Evolutionary conservation across 2,888 invertebrate species (phyloP).

Genomic region (Cephus pulcher): DNA sequence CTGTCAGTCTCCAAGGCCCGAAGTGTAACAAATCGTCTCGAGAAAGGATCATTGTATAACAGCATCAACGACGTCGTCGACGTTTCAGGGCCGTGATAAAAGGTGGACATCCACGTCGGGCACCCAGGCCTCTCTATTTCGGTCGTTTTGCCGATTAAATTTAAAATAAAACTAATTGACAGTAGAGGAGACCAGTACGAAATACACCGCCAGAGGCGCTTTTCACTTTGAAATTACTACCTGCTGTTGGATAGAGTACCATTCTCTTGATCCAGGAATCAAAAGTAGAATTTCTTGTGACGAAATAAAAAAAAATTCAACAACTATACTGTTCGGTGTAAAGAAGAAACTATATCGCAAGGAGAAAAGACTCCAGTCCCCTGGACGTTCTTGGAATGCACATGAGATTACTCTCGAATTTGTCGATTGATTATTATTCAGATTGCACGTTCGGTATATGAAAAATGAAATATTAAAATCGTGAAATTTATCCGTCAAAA

Average conservation of each 20-base stretch:
- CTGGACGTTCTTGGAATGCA: slow-evolving; percentile 28
- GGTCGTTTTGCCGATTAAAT: not conserved
- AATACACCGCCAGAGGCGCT: not conserved
- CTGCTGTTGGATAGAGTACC: not conserved
- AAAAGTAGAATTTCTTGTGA: not conserved
- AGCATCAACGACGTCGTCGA: slow-evolving; percentile 8
- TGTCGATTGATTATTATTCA: no score
- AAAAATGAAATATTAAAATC: no score
- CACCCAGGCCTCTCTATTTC: slow-evolving; percentile 1
- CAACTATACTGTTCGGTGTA: not conserved
- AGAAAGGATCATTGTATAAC: slow-evolving; percentile 35
- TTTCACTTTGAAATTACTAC: not conserved
- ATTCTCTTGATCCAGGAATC: not conserved
- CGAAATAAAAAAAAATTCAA: not conserved
- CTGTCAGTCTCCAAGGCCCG: not conserved
- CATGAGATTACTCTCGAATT: not conserved
- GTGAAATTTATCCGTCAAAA: no score
- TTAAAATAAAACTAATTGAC: slow-evolving; percentile 1
- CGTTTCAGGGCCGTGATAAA: slow-evolving; percentile 28
- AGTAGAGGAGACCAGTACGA: not conserved
- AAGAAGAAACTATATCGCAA: slow-evolving; percentile 1
- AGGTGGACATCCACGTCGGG: slow-evolving; percentile 8
- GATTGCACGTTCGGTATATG: no score
- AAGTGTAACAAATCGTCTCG: not conserved
- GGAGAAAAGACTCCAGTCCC: slow-evolving; percentile 18